Percentiles rank a stretch among this genome's conserved stretches.
phyloP scores from a whole-genome alignment of 2,113 vertebrate species.

The Noctilio leporinus region DNA sequence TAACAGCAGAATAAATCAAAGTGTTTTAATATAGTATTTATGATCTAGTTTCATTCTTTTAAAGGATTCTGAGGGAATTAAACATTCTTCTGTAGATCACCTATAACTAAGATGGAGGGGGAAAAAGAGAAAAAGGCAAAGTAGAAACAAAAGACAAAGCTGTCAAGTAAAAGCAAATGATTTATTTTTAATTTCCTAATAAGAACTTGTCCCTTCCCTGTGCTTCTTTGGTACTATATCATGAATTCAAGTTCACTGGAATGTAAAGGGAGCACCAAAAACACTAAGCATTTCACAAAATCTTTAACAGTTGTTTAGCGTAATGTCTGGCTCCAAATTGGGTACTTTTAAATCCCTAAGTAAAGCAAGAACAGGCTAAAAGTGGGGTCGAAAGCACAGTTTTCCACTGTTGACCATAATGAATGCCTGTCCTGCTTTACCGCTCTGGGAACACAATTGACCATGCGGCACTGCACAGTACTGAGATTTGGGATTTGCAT shows the following conservation, averaged over 20 bases:
- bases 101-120: neutral
- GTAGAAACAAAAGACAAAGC: neutral
- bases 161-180: neutral
- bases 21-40: conserved; percentile 41
- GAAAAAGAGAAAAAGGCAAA: neutral
- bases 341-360: neutral
- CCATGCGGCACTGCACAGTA: no score
- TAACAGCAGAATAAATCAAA: conserved; percentile 47
- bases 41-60: neutral
- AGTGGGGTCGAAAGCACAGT: neutral
- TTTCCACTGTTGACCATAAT: neutral
- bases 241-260: neutral
- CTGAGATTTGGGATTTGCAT: neutral
- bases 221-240: neutral
- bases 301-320: neutral
- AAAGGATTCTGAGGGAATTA: neutral
- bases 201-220: neutral
- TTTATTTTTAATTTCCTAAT: neutral
- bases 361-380: neutral
- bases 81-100: neutral
- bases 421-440: neutral
- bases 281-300: neutral
- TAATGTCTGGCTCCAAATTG: neutral
- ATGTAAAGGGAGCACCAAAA: neutral
- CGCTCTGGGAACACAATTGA: neutral